Percentiles rank a stretch among this genome's conserved stretches.
phyloP scores from a whole-genome alignment of 1,140 invertebrate species.

The Drosophila parvula region DNA sequence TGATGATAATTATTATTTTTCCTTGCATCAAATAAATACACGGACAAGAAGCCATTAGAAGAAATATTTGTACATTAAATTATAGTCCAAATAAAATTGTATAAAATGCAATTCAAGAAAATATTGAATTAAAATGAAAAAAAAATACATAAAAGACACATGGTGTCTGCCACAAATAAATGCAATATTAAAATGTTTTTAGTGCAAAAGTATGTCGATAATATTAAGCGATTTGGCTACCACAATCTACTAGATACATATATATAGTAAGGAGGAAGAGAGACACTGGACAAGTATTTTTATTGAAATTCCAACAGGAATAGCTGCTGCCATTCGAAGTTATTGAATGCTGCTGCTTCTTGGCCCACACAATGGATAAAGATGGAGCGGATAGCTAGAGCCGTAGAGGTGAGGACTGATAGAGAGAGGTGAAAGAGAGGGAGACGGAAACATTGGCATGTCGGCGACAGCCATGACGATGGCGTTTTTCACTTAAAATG shows the following conservation, averaged over 20 bases:
- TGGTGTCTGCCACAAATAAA: neutral
- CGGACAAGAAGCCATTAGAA: too few species aligned
- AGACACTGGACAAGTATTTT: conserved; percentile 63
- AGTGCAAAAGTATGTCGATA: conserved; percentile 47
- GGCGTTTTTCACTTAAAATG: conserved; percentile 75
- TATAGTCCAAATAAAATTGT: neutral
- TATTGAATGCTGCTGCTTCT: conserved; percentile 60
- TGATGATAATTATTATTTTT: too few species aligned
- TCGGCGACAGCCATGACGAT: conserved; percentile 54
- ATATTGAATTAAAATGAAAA: neutral
- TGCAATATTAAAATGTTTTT: conserved; percentile 43
- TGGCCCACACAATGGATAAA: conserved; percentile 45
- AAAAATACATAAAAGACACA: neutral
- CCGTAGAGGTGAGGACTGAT: neutral
- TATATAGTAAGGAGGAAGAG: conserved; percentile 1
- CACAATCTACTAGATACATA: conserved; percentile 3
- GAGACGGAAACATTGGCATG: conserved; percentile 43
- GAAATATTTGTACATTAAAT: too few species aligned
- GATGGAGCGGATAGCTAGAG: conserved; percentile 5
- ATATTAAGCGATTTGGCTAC: conserved; percentile 56
- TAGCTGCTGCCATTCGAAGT: conserved; percentile 59
- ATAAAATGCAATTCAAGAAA: neutral
- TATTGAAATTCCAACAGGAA: conserved; percentile 69
- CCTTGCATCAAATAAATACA: too few species aligned
- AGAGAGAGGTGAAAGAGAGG: conserved; percentile 5